Evolutionary conservation across 2,797 vertebrate species (phyloP), one percentile per base, ranked within the genome.

Genomic region (Channallabes apus): DNA sequence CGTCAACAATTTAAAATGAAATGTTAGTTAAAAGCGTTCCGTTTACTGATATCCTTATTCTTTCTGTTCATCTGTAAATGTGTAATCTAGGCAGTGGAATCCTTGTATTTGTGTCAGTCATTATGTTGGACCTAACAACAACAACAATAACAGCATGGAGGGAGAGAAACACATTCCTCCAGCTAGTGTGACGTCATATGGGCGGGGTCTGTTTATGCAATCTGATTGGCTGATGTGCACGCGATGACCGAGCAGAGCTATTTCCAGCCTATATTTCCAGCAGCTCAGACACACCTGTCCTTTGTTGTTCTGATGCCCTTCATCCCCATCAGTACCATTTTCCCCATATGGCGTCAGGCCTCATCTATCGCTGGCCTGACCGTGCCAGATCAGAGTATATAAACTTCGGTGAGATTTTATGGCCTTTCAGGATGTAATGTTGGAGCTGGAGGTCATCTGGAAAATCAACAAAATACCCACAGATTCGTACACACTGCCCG

Each of bases 181-280:
- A 46, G 82, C 64, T 84, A 41, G 3, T 17, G 32, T 65, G 61
- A 75, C 71, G 22, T 32, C 46, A 79, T 6, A 82, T 24, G 29
- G 86, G 89, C 73, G 76, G 80, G 71, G 67, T 58, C 80, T 72
- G 7, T 65, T 51, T 41, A n/a, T 62, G 32, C 22, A 1, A 80
- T 68, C 77, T 83, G 32, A 89, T 89, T 89, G 87, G 88, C 67
- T 84, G 67, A 20, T 17, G 64, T 46, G 32, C 24, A 35, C 68
- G 68, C 75, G 58, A 54, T 41, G 29, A 62, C 32, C 32, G 73
- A 71, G 80, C 46, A 67, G 59, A 67, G 80, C 51, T 89, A 86
- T 88, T 89, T 82, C 20, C 59, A 75, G 84, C 61, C 61, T n/a
- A 0, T 80, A 82, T 82, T 85, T 88, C 62, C 80, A 58, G 24